Evolutionary conservation across 1,140 invertebrate genomes (phyloP).

Genomic region (Drosophila sechellia): DNA sequence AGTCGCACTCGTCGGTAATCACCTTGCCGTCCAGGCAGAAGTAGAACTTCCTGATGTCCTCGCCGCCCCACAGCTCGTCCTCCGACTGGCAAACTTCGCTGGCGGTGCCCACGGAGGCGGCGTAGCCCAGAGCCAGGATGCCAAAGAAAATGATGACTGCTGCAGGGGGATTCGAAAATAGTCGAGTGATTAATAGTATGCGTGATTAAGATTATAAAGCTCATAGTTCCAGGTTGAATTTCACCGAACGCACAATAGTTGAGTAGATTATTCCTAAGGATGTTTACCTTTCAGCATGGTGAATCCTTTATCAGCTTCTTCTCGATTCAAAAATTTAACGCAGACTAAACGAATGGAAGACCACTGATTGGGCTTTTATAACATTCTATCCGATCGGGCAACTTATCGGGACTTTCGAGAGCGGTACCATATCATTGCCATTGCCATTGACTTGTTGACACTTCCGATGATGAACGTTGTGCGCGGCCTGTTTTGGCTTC

Average conservation of each 20-base stretch:
- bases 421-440: slow-evolving; percentile 42
- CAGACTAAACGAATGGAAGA: slow-evolving; percentile 52
- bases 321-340: slow-evolving; percentile 28
- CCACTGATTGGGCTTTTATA: slow-evolving; percentile 50
- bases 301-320: slow-evolving; percentile 16
- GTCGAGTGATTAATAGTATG: no score
- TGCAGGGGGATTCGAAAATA: background rate
- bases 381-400: slow-evolving; percentile 33
- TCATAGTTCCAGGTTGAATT: background rate
- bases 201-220: background rate
- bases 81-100: slow-evolving; percentile 41
- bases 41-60: slow-evolving; percentile 49
- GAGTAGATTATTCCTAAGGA: background rate
- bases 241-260: background rate
- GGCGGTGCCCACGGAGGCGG: slow-evolving; percentile 1
- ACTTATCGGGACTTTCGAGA: slow-evolving; percentile 51
- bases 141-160: slow-evolving; percentile 36
- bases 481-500: slow-evolving; percentile 38
- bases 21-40: slow-evolving; percentile 48
- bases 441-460: slow-evolving; percentile 49
- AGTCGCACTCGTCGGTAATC: slow-evolving; percentile 27
- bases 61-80: slow-evolving; percentile 51
- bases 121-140: slow-evolving; percentile 35
- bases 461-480: slow-evolving; percentile 33
- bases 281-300: slow-evolving; percentile 63